phyloP scores from a whole-genome alignment of 2,113 vertebrate species.

The Melanerpes formicivorus region DNA sequence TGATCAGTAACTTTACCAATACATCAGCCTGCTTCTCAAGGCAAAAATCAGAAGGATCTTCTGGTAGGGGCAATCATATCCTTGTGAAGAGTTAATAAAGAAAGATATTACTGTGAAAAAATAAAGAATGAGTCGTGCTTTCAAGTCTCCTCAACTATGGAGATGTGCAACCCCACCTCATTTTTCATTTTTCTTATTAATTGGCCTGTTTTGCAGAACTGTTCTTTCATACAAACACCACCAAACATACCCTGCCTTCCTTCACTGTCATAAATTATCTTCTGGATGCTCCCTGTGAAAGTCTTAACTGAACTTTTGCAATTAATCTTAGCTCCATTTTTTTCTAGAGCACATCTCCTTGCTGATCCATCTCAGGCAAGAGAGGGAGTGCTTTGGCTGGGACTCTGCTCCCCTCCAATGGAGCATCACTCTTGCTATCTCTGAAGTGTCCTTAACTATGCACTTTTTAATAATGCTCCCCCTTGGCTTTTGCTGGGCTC shows the following conservation, averaged over 20 bases:
- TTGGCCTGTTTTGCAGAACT: background rate
- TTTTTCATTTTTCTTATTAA: background rate
- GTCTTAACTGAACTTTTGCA: background rate
- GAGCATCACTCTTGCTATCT: background rate
- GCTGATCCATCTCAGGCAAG: slow-evolving; percentile 11
- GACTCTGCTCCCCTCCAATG: background rate
- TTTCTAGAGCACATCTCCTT: background rate
- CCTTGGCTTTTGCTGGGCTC: slow-evolving; percentile 17
- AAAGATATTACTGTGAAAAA: background rate
- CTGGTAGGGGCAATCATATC: background rate
- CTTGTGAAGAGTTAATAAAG: slow-evolving; percentile 23
- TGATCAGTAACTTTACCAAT: background rate
- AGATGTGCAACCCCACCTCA: slow-evolving; percentile 5
- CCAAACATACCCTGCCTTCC: background rate
- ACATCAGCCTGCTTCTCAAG: background rate
- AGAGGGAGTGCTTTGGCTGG: background rate
- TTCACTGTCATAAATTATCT: background rate
- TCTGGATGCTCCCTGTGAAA: background rate
- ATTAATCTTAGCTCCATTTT: background rate
- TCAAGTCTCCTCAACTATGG: slow-evolving; percentile 12
- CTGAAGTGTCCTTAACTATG: background rate
- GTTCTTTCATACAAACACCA: background rate
- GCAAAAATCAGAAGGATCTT: background rate
- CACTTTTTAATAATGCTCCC: slow-evolving; percentile 36
- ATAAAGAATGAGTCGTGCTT: background rate